Base-by-base conservation (phyloP, 2,888 invertebrate species). In the Harpalus rufipes region DNA sequence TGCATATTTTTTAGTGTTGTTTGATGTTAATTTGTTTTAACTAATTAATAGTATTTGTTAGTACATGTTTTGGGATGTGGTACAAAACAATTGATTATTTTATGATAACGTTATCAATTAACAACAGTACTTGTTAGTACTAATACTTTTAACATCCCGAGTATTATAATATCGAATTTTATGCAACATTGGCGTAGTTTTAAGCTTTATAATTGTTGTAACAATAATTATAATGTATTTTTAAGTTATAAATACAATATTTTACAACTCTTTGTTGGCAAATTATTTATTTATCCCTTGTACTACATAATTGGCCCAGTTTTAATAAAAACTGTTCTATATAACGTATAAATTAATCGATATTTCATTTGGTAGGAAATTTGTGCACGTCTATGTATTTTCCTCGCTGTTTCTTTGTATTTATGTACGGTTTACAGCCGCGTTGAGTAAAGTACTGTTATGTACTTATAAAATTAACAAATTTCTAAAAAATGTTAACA, bases 351-450 rank as follows among this genome's bases (percentile, higher is more conserved):
- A 32, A 32, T 68, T 68, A 12, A 68, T 39, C 68, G 68, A 68
- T 68, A 68, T 68, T 68, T 7, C 32, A n/a, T 32, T 14, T n/a
- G 39, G 7, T 14, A 68, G 32, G 25, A 12, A 51, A 51, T 51
- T 14, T 76, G 12, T 21, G 78, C 58, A 78, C 78, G 78, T 78
- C 78, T 78, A 78, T 78, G 78, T 10, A 18, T 56, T 58, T 56
- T 25, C 32, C 32, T 32, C 32, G 32, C 32, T 32, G 32, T 32
- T 32, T 32, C 32, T 32, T 32, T 32, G 32, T 32, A 6, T 32
- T 7, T 16, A n/a, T 14, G 78, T 58, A 58, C 32, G 21, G 58
- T 56, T n/a, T 18, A 68, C 51, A 18, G 32, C 63, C 32, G 63
- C 16, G 32, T 32, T 25, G 63, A 32, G 68, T 68, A 44, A 44